Percentiles rank a stretch among this genome's conserved stretches.
phyloP scores from a whole-genome alignment of 2,797 vertebrate species.

The Clarias platycephalus region DNA sequence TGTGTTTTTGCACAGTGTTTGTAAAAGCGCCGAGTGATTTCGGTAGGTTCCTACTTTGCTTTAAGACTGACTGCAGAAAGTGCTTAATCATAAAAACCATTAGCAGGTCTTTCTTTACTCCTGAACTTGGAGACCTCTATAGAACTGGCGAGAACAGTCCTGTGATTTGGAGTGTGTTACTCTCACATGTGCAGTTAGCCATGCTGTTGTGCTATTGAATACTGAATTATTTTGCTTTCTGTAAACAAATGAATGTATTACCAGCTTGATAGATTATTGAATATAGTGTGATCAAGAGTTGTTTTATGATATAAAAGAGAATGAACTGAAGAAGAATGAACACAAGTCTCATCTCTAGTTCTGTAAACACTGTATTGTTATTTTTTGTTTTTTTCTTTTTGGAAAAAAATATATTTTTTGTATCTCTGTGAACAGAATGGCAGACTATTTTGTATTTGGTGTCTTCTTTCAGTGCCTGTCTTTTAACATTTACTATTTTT shows the following conservation, averaged over 20 bases:
- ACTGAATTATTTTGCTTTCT: slow-evolving; percentile 14
- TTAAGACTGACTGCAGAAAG: neutral
- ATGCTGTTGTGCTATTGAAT: slow-evolving; percentile 18
- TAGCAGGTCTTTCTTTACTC: neutral
- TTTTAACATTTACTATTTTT: slow-evolving; percentile 49
- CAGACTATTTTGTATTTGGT: slow-evolving; percentile 36
- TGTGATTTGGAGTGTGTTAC: neutral
- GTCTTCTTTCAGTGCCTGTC: slow-evolving; percentile 47
- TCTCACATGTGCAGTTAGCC: neutral
- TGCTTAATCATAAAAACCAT: slow-evolving; percentile 8
- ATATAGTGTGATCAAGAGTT: slow-evolving; percentile 20
- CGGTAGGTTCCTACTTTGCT: neutral
- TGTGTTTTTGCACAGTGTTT: slow-evolving; percentile 30
- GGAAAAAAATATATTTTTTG: neutral
- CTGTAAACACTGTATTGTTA: slow-evolving; percentile 28
- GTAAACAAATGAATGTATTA: slow-evolving; percentile 36
- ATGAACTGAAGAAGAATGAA: slow-evolving; percentile 12
- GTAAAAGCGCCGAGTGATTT: slow-evolving; percentile 23
- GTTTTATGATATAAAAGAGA: slow-evolving; percentile 5
- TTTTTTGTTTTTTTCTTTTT: too few relatives aligned
- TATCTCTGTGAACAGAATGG: slow-evolving; percentile 40
- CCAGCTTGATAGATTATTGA: slow-evolving; percentile 11
- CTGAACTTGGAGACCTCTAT: neutral
- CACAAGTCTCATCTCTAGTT: slow-evolving; percentile 14
- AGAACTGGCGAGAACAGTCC: neutral